Evolutionary conservation across 2,888 invertebrate genomes (phyloP).

Genomic region (Lysandra coridon): DNA sequence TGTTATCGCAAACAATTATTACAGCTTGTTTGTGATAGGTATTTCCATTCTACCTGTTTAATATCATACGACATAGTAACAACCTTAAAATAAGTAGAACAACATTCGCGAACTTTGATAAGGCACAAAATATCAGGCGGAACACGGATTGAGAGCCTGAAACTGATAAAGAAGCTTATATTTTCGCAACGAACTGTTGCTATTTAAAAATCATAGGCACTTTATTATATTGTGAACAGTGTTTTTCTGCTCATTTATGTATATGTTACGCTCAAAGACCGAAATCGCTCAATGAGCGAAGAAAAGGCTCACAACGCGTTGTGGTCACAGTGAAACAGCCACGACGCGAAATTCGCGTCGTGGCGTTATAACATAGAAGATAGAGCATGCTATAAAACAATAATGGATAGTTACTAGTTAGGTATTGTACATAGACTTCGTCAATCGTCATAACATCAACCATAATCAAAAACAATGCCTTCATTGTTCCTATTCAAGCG

Average conservation of each 20-base stretch:
- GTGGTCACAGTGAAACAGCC: too few species aligned
- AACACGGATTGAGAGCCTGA: neutral
- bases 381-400: too few species aligned
- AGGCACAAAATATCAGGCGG: neutral
- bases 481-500: neutral
- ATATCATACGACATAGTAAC: neutral
- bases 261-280: too few species aligned
- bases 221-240: too few species aligned
- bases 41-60: neutral
- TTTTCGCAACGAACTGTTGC: neutral
- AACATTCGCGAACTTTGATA: neutral
- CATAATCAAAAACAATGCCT: neutral
- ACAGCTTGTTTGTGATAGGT: neutral
- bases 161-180: neutral
- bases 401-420: neutral
- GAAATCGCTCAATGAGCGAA: too few species aligned
- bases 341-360: too few species aligned
- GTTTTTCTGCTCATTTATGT: too few species aligned
- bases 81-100: neutral
- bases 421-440: neutral
- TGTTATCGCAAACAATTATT: too few species aligned
- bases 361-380: too few species aligned
- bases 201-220: neutral
- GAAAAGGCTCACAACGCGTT: too few species aligned
- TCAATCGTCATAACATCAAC: neutral